Evolutionary conservation across 2,113 vertebrate genomes (phyloP).

Genomic region (Cheilinus undulatus): DNA sequence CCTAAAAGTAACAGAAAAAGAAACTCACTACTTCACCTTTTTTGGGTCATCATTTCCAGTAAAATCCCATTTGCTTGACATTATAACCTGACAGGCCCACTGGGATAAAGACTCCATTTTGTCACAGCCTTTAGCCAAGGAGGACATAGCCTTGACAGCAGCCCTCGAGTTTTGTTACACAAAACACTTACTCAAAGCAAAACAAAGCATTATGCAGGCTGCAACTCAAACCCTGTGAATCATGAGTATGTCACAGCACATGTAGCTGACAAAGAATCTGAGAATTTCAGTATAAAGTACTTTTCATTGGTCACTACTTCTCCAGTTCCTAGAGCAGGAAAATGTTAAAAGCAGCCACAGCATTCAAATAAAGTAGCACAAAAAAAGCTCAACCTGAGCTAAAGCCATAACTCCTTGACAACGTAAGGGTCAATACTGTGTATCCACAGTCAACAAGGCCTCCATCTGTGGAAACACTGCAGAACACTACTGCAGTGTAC

Average conservation of each 20-base stretch:
- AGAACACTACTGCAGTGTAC: conserved; percentile 41
- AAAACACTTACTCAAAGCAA: not conserved
- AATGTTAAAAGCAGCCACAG: not conserved
- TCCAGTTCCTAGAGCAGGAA: not conserved
- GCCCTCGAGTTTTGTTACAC: not conserved
- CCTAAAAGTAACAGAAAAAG: not conserved
- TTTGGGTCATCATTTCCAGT: not conserved
- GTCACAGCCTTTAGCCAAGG: conserved; percentile 12
- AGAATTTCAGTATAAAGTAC: not conserved
- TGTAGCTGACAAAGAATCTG: not conserved
- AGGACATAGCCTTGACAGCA: conserved; percentile 9
- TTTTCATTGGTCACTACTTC: not conserved
- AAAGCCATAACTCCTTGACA: not conserved
- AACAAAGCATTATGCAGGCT: not conserved
- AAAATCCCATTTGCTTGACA: not conserved
- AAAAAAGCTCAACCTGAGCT: not conserved
- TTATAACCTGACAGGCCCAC: not conserved
- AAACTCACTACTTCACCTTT: not conserved
- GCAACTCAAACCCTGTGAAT: not conserved
- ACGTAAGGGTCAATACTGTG: conserved; percentile 6
- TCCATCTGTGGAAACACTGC: conserved; percentile 23
- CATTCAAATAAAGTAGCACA: not conserved
- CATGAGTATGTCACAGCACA: rapidly evolving
- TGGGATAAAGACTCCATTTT: conserved; percentile 39
- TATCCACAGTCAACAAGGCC: conserved; percentile 41